phyloP scores from a whole-genome alignment of 2,113 vertebrate species.

The Chrysemys picta region DNA sequence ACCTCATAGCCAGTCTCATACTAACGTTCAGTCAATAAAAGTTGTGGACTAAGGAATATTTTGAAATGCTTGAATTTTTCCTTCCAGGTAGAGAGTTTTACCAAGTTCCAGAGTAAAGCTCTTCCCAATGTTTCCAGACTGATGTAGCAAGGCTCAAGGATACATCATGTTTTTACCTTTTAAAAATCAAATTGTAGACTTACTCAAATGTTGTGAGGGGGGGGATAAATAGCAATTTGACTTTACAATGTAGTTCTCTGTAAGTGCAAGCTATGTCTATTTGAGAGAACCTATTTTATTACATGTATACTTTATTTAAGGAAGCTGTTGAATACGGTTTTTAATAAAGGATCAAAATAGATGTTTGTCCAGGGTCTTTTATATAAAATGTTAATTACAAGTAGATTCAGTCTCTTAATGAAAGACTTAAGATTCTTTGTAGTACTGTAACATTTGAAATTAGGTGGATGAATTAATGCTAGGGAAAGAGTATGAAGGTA shows the following conservation, averaged over 20 bases:
- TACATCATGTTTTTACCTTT: conserved; percentile 67
- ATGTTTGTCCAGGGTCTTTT: conserved; percentile 26
- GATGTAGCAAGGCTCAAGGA: background rate
- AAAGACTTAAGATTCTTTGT: background rate
- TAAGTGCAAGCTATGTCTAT: conserved; percentile 58
- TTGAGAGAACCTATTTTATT: conserved; percentile 64
- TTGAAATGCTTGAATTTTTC: background rate
- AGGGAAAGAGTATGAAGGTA: background rate
- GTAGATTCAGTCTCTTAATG: background rate
- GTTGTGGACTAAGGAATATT: conserved; percentile 86
- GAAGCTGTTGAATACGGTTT: conserved; percentile 64
- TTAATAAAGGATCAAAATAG: conserved; percentile 65
- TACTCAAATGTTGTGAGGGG: conserved; percentile 26
- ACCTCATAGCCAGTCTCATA: conserved; percentile 67
- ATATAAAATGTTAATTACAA: background rate
- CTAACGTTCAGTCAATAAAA: conserved; percentile 88
- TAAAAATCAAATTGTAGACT: conserved; percentile 32
- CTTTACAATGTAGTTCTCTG: conserved; percentile 50
- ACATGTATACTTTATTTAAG: conserved; percentile 73
- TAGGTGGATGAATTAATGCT: background rate
- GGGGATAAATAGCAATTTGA: background rate
- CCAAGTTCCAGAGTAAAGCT: conserved; percentile 30
- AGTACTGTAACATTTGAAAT: background rate
- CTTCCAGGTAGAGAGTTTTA: background rate
- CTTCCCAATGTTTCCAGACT: conserved; percentile 1